Evolutionary conservation across 1,140 invertebrate genomes (phyloP).

Genomic region (Atta colombica): DNA sequence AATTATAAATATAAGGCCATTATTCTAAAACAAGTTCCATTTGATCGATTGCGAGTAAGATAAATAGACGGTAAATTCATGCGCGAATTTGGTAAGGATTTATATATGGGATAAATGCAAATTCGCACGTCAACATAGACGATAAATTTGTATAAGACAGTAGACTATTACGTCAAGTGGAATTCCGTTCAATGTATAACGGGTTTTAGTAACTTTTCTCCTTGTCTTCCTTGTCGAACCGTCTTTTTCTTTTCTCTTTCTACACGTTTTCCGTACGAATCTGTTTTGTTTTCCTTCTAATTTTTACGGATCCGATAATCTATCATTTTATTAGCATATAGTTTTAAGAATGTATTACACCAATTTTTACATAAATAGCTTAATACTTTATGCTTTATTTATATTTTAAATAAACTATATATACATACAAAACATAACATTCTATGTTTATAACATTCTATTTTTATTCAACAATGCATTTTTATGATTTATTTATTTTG

Average conservation of each 20-base stretch:
- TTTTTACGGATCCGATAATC: constrained; percentile 45
- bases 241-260: constrained; percentile 51
- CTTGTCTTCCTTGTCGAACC: constrained; percentile 23
- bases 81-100: background rate
- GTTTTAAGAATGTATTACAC: too few species aligned
- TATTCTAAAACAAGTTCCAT: constrained; percentile 2
- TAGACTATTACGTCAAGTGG: constrained; percentile 55
- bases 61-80: background rate
- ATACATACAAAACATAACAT: too few species aligned
- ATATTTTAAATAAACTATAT: too few species aligned
- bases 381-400: too few species aligned
- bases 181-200: constrained; percentile 70
- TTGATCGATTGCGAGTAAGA: background rate
- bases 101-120: constrained; percentile 7
- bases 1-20: constrained; percentile 36
- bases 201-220: constrained; percentile 54
- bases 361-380: too few species aligned
- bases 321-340: too few species aligned
- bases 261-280: background rate
- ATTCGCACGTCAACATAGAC: background rate
- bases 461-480: too few species aligned
- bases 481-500: too few species aligned
- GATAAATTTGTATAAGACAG: constrained; percentile 47
- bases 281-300: constrained; percentile 58
- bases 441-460: too few species aligned